phyloP scores from a whole-genome alignment of 2,888 invertebrate genomes.

The Melitaea athalia region DNA sequence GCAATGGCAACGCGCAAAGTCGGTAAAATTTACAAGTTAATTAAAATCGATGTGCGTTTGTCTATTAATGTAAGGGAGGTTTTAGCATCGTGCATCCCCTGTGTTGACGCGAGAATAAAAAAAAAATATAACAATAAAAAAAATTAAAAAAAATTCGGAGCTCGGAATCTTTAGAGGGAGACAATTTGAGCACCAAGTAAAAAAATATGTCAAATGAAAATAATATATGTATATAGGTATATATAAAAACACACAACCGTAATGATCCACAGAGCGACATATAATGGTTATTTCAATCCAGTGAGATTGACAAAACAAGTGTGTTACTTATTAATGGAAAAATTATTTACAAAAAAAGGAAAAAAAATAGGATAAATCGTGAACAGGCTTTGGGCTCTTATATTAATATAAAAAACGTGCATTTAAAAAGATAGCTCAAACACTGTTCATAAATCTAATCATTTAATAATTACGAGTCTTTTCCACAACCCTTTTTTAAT shows the following conservation, averaged over 20 bases:
- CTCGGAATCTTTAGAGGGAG: conserved; percentile 79
- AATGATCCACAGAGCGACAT: conserved; percentile 54
- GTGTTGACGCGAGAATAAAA: conserved; percentile 73
- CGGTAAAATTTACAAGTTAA: conserved; percentile 20
- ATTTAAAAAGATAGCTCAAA: conserved; percentile 49
- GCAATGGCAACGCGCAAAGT: conserved; percentile 33
- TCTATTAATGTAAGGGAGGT: conserved; percentile 61
- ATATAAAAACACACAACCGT: conserved; percentile 57
- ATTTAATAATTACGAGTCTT: conserved; percentile 56
- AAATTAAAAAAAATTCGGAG: conserved; percentile 56
- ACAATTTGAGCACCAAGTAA: conserved; percentile 67
- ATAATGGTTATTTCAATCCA: conserved; percentile 66
- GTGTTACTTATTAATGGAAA: conserved; percentile 59
- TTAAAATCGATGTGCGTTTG: conserved; percentile 48
- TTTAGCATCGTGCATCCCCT: conserved; percentile 82
- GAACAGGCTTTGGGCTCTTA: conserved; percentile 41
- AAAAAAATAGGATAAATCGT: conserved; percentile 46
- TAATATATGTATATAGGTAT: conserved; percentile 22
- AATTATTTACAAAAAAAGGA: conserved; percentile 61
- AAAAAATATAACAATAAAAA: conserved; percentile 54
- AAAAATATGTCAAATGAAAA: conserved; percentile 44
- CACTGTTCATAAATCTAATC: conserved; percentile 49
- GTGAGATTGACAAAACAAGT: conserved; percentile 59
- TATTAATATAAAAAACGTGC: conserved; percentile 45
- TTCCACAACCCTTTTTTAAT: conserved; percentile 77